Evolutionary conservation across 1,140 invertebrate genomes (phyloP).

Genomic region (Pararge aegeria): DNA sequence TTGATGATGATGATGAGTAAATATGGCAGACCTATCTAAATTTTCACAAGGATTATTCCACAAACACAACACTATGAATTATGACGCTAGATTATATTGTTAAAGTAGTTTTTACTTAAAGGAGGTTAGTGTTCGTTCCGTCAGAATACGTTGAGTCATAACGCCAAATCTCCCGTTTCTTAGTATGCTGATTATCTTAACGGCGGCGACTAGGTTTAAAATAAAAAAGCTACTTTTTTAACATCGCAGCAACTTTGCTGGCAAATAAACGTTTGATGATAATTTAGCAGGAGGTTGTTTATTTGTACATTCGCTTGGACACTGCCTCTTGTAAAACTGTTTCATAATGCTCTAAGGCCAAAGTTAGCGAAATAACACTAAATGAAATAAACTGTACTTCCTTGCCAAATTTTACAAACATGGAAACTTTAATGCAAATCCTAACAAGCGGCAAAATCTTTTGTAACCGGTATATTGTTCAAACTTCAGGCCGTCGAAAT

Average conservation of each 20-base stretch:
- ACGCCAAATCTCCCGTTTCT: not conserved
- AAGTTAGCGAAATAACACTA: not conserved
- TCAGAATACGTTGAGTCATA: not conserved
- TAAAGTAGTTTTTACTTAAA: too few relatives aligned
- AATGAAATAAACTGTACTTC: constrained; percentile 1
- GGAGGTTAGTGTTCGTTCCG: too few relatives aligned
- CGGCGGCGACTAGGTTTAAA: not conserved
- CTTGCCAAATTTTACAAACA: constrained; percentile 8
- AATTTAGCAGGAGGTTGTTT: not conserved
- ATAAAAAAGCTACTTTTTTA: not conserved
- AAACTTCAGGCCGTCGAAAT: constrained; percentile 20
- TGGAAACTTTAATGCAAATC: constrained; percentile 6
- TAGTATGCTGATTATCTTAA: not conserved
- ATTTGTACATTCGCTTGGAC: not conserved
- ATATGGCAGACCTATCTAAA: too few relatives aligned
- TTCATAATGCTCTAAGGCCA: not conserved
- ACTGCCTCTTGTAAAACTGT: not conserved
- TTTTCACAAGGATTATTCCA: too few relatives aligned
- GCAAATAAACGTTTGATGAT: too few relatives aligned
- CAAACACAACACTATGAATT: too few relatives aligned
- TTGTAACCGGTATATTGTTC: constrained; percentile 29
- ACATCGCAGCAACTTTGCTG: too few relatives aligned
- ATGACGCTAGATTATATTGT: too few relatives aligned
- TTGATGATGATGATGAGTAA: too few relatives aligned
- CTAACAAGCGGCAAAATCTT: constrained; percentile 8